These are phyloP conservation scores for Vanessa atalanta DNA, from an alignment of 1,140 invertebrate genomes.

Conservation along the genomic window DNA sequence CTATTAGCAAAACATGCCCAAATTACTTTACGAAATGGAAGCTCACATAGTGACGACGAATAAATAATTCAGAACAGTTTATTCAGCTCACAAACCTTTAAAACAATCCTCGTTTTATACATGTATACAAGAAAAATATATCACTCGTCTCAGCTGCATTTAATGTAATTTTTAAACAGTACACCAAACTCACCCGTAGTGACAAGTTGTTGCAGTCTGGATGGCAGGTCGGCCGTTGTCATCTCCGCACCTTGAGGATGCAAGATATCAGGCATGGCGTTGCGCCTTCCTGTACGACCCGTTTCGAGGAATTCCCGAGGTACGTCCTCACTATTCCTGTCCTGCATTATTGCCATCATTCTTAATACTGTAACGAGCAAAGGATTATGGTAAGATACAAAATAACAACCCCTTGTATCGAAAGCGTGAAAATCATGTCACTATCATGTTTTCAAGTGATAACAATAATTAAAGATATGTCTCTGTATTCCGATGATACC, in stretches of 20 bases:
- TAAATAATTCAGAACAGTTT: too few species aligned
- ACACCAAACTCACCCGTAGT: slow-evolving; percentile 62
- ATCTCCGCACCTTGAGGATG: slow-evolving; percentile 83
- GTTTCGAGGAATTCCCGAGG: slow-evolving; percentile 87
- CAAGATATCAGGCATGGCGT: slow-evolving; percentile 89
- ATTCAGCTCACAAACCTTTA: too few species aligned
- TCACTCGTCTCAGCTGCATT: too few species aligned
- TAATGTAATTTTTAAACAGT: neutral
- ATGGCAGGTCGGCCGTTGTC: slow-evolving; percentile 86
- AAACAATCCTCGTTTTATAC: too few species aligned
- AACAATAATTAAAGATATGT: neutral
- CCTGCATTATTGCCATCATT: slow-evolving; percentile 82
- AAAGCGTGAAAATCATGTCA: too few species aligned
- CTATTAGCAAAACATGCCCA: too few species aligned
- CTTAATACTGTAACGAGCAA: slow-evolving; percentile 69
- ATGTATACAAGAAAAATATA: too few species aligned
- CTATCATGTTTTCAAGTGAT: neutral
- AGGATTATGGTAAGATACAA: too few species aligned
- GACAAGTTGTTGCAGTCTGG: slow-evolving; percentile 81
- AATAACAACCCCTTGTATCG: too few species aligned
- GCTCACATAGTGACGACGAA: too few species aligned
- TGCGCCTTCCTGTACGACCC: slow-evolving; percentile 88
- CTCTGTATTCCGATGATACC: neutral
- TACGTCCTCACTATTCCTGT: slow-evolving; percentile 75
- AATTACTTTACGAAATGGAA: too few species aligned